A percentile compares a stretch with the other conserved stretches of the same genome.
Evolutionary conservation across 2,113 vertebrate species (phyloP).

Genomic region (Salvelinus namaycush): DNA sequence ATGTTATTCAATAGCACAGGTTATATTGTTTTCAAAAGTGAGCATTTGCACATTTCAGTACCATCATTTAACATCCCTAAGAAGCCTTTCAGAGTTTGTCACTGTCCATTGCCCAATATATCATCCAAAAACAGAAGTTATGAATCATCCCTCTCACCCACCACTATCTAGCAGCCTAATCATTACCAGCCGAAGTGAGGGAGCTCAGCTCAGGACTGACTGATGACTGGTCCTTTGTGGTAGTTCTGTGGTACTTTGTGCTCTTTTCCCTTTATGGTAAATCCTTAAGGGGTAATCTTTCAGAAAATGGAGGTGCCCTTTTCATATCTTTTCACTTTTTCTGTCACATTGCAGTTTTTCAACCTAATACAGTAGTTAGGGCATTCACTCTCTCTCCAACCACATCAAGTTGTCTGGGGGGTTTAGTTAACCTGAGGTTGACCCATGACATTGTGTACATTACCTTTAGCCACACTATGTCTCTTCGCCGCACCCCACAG

Average conservation of each 20-base stretch:
- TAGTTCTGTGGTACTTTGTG: slow-evolving; percentile 24
- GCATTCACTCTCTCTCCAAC: slow-evolving; percentile 37
- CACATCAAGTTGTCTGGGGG: slow-evolving; percentile 29
- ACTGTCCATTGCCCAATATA: not conserved
- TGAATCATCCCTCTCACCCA: not conserved
- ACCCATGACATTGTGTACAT: slow-evolving; percentile 62
- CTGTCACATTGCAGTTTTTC: slow-evolving; percentile 34
- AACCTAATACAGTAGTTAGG: slow-evolving; percentile 47
- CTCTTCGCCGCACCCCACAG: slow-evolving; percentile 27
- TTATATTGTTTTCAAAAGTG: no score
- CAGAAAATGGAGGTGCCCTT: slow-evolving; percentile 44
- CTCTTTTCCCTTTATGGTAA: slow-evolving; percentile 42
- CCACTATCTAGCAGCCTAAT: slow-evolving; percentile 23
- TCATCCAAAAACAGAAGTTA: not conserved
- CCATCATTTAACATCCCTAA: no score
- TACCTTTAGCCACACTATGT: slow-evolving; percentile 54
- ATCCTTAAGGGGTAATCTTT: slow-evolving; percentile 49
- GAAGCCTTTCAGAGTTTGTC: no score
- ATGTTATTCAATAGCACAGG: no score
- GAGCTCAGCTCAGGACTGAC: slow-evolving; percentile 23
- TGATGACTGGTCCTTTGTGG: slow-evolving; percentile 42
- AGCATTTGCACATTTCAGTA: no score
- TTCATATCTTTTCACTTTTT: slow-evolving; percentile 38
- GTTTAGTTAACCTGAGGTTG: slow-evolving; percentile 58
- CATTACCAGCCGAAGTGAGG: not conserved